These are phyloP conservation scores for Molorchus minor DNA, from an alignment of 2,888 invertebrate genomes.

Conservation along the genomic window DNA sequence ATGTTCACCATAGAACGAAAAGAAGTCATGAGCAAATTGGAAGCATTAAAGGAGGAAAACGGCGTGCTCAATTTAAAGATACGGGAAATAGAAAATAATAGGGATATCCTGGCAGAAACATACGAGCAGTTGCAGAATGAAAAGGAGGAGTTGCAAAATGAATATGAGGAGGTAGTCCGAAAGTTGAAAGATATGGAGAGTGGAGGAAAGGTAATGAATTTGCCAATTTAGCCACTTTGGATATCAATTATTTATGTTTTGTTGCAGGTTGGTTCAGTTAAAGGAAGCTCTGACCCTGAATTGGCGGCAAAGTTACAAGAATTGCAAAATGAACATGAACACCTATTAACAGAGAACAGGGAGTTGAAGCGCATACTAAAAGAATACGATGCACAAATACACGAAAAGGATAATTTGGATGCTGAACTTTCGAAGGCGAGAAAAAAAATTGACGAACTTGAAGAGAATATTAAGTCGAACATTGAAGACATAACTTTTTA, in stretches of 20 bases:
- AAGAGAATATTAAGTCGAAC: constrained; percentile 49
- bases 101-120: constrained; percentile 59
- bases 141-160: constrained; percentile 63
- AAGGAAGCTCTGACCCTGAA: not conserved
- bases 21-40: constrained; percentile 76
- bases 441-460: constrained; percentile 47
- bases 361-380: constrained; percentile 48
- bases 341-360: constrained; percentile 51
- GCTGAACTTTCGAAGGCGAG: constrained; percentile 43
- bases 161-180: constrained; percentile 57
- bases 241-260: not conserved
- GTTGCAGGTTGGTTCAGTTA: not conserved
- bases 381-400: constrained; percentile 45
- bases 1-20: constrained; percentile 74
- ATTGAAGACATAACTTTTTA: constrained; percentile 55
- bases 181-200: constrained; percentile 27
- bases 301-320: constrained; percentile 22
- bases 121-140: constrained; percentile 62
- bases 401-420: constrained; percentile 53
- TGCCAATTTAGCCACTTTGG: no score
- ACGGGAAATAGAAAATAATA: constrained; percentile 63
- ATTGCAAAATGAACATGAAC: constrained; percentile 45
- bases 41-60: constrained; percentile 70
- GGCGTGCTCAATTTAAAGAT: constrained; percentile 63
- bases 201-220: not conserved